Conservation (phyloP, 2,797 vertebrate species). For the Smutsia temminckii region DNA sequence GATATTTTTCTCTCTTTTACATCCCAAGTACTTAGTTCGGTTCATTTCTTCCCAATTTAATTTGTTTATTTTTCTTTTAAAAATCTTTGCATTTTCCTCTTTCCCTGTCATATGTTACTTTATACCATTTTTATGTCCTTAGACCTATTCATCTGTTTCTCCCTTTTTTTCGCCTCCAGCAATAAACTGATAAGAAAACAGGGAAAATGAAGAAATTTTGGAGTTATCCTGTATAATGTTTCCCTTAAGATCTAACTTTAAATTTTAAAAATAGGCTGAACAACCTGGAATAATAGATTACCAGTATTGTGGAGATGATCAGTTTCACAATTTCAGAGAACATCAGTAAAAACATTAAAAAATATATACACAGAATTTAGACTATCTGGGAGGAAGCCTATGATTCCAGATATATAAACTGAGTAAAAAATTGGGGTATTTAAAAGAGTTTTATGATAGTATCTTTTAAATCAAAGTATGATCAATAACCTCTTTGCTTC, state of each 20-base stretch:
- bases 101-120: neutral
- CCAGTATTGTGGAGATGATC: neutral
- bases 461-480: conserved; percentile 51
- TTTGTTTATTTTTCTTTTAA: neutral
- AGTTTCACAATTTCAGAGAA: neutral
- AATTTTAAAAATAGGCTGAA: neutral
- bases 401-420: neutral
- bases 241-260: neutral
- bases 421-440: neutral
- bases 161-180: neutral
- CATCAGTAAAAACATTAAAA: neutral
- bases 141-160: neutral
- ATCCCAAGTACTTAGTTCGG: neutral
- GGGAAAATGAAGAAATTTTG: neutral
- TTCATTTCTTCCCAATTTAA: neutral
- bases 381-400: neutral
- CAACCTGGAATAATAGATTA: neutral
- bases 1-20: neutral
- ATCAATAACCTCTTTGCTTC: conserved; percentile 18
- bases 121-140: neutral
- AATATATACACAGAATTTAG: neutral
- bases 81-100: neutral
- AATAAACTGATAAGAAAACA: neutral
- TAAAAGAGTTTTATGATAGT: conserved; percentile 35
- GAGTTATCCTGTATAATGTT: neutral